A percentile compares a stretch with the other conserved stretches of the same genome.
phyloP scores from a whole-genome alignment of 1,140 invertebrate species.

The Anastrepha ludens region DNA sequence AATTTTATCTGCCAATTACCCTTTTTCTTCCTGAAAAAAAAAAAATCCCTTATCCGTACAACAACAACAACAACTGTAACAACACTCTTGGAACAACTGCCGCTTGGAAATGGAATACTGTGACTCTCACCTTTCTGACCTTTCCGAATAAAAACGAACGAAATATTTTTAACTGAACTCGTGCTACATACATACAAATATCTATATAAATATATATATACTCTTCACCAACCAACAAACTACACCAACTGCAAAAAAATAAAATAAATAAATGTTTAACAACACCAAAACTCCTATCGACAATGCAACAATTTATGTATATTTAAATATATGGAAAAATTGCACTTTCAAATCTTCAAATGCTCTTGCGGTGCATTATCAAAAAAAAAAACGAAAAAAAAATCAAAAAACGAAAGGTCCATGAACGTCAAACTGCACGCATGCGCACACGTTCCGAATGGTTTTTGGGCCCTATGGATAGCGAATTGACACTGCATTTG shows the following conservation, averaged over 20 bases:
- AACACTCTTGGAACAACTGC: constrained; percentile 50
- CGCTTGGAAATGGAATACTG: constrained; percentile 4
- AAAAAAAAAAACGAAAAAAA: constrained; percentile 41
- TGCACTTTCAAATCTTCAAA: not conserved
- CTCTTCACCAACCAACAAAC: not conserved
- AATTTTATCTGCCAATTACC: constrained; percentile 4
- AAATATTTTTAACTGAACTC: not conserved
- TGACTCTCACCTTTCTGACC: not conserved
- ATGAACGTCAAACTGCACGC: constrained; percentile 93
- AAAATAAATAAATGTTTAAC: not conserved
- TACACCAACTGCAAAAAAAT: not conserved
- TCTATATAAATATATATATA: not conserved
- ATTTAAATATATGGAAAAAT: not conserved
- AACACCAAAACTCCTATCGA: not conserved
- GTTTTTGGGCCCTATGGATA: constrained; percentile 85
- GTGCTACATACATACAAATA: not conserved
- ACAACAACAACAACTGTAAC: constrained; percentile 60
- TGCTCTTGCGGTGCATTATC: not conserved
- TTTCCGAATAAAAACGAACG: not conserved
- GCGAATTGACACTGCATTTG: constrained; percentile 69
- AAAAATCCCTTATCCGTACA: constrained; percentile 56
- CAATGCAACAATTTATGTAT: not conserved
- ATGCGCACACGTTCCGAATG: constrained; percentile 96
- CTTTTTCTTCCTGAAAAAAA: constrained; percentile 47
- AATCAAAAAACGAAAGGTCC: constrained; percentile 79